Evolutionary conservation across 2,113 vertebrate species (phyloP).

Genomic region (Noturus placidus): DNA sequence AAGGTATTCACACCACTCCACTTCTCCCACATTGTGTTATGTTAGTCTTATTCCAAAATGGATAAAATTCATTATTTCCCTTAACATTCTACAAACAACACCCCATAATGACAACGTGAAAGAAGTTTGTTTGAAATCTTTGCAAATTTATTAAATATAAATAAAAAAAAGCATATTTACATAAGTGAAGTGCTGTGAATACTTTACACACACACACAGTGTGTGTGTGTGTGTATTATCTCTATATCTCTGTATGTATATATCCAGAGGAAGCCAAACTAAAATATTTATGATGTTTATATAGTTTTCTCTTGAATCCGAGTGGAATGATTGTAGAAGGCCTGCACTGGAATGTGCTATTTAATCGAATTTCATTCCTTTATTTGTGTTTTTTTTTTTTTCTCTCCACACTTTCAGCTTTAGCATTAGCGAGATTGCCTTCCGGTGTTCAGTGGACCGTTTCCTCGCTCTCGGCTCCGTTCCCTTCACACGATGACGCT

Average conservation of each 20-base stretch:
- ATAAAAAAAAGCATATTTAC: too few relatives aligned
- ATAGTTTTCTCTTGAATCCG: background rate
- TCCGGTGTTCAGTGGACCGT: background rate
- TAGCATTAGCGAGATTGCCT: conserved; percentile 14
- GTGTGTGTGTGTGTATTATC: too few relatives aligned
- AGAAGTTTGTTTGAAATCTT: too few relatives aligned
- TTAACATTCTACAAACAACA: too few relatives aligned
- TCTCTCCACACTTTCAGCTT: background rate
- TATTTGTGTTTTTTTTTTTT: background rate
- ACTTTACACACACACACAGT: too few relatives aligned
- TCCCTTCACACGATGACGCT: background rate
- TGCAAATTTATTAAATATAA: too few relatives aligned
- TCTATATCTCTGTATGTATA: background rate
- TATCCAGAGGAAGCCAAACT: background rate
- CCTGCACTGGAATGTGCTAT: background rate
- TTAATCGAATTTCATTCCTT: conserved; percentile 1
- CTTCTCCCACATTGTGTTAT: too few relatives aligned
- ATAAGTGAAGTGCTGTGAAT: too few relatives aligned
- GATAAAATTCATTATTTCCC: too few relatives aligned
- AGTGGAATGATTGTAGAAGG: background rate
- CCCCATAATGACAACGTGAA: too few relatives aligned
- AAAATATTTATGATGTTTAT: background rate
- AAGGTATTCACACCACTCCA: too few relatives aligned
- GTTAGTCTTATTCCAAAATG: too few relatives aligned
- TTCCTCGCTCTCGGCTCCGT: background rate